These are phyloP conservation scores for Panulirus ornatus DNA, from an alignment of 1,140 invertebrate genomes.

Conservation along the genomic window DNA sequence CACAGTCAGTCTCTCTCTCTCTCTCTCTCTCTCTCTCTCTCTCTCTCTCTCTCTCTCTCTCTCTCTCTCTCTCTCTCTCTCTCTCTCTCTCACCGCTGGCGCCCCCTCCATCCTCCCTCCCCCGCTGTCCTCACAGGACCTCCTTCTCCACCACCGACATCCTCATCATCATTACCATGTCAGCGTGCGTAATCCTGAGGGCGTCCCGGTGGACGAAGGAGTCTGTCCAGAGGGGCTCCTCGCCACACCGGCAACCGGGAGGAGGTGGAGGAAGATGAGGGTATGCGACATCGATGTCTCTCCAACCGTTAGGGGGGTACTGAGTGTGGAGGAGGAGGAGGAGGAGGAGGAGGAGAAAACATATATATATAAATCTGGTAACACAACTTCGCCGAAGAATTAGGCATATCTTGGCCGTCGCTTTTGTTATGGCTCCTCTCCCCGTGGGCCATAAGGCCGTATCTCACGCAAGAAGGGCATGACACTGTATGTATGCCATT, in stretches of 20 bases:
- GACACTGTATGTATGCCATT: not conserved
- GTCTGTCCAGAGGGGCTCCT: too few relatives aligned
- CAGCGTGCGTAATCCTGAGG: too few relatives aligned
- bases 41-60: not conserved
- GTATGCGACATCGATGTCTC: too few relatives aligned
- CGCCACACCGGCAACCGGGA: too few relatives aligned
- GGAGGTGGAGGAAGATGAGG: too few relatives aligned
- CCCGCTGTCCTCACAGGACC: not conserved
- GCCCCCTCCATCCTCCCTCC: not conserved
- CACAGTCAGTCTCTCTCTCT: conserved; percentile 10
- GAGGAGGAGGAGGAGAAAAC: too few relatives aligned
- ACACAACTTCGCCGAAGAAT: conserved; percentile 26
- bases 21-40: not conserved
- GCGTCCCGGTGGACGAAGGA: too few relatives aligned
- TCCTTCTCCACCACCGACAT: not conserved
- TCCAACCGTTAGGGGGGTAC: too few relatives aligned
- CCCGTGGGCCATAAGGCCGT: not conserved
- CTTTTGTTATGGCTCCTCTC: not conserved
- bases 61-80: not conserved
- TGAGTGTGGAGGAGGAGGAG: too few relatives aligned
- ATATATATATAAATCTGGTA: conserved; percentile 38
- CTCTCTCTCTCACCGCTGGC: not conserved
- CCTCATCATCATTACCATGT: not conserved
- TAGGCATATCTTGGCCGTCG: not conserved
- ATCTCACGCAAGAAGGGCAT: not conserved